Evolutionary conservation across 2,888 invertebrate species (phyloP).

Genomic region (Acanthococcus lagerstroemiae): DNA sequence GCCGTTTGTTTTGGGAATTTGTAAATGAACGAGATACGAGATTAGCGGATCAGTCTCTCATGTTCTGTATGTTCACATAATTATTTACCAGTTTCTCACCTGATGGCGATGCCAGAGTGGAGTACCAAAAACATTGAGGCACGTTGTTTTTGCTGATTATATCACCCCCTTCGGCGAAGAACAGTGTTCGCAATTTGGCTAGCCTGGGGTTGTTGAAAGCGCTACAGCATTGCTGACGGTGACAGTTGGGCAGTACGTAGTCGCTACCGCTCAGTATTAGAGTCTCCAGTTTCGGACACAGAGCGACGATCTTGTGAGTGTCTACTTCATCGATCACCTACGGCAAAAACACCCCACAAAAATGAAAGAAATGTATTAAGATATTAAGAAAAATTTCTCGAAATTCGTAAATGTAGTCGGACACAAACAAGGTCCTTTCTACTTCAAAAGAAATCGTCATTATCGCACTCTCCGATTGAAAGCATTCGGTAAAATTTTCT

Average conservation of each 20-base stretch:
- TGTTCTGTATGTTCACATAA: not conserved
- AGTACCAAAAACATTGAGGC: slow-evolving; percentile 39
- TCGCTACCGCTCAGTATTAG: slow-evolving; percentile 39
- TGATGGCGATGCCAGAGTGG: slow-evolving; percentile 33
- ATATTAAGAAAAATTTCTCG: too few species aligned
- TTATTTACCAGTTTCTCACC: not conserved
- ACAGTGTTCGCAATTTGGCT: slow-evolving; percentile 36
- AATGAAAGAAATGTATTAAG: too few species aligned
- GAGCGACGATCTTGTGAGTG: slow-evolving; percentile 37
- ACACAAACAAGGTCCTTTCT: too few species aligned
- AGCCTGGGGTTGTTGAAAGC: slow-evolving; percentile 28
- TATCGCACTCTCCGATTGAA: too few species aligned
- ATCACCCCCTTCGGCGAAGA: slow-evolving; percentile 40
- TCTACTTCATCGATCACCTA: slow-evolving; percentile 40
- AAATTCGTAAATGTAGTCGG: too few species aligned
- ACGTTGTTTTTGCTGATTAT: slow-evolving; percentile 40
- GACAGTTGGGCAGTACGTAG: slow-evolving; percentile 35
- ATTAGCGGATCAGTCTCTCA: not conserved
- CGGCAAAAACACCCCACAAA: not conserved
- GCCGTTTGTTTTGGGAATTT: not conserved
- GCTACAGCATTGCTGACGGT: slow-evolving; percentile 17
- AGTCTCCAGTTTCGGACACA: slow-evolving; percentile 37
- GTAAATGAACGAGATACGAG: not conserved
- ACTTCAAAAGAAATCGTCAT: too few species aligned
- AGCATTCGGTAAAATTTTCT: too few species aligned